A percentile compares a stretch with the other conserved stretches of the same genome.
Conservation (phyloP, 2,888 invertebrate genomes). For the Lagria hirta region DNA sequence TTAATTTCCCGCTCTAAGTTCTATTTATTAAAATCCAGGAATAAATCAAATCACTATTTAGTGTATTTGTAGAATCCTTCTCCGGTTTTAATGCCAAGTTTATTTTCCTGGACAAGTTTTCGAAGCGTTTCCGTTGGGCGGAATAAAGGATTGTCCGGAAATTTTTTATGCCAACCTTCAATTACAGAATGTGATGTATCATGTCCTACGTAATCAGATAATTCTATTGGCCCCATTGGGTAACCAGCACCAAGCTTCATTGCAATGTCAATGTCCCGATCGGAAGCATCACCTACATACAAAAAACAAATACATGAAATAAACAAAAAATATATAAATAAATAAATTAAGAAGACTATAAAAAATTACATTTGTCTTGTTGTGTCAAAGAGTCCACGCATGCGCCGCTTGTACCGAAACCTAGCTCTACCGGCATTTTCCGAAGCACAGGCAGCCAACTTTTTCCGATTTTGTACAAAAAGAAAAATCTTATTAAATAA, state of each 20-base stretch:
- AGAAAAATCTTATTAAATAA: background rate
- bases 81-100: conserved; percentile 76
- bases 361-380: no score
- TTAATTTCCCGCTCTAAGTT: no score
- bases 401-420: no score
- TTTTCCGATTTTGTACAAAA: no score
- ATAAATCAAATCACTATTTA: no score
- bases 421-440: no score
- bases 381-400: no score
- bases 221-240: conserved; percentile 89
- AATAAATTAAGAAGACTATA: no score
- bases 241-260: conserved; percentile 89
- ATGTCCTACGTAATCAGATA: conserved; percentile 80
- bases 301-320: no score
- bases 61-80: conserved; percentile 86
- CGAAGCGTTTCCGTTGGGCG: conserved; percentile 62
- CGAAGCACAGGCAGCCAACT: no score
- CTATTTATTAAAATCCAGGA: no score
- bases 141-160: conserved; percentile 68
- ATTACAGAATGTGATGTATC: conserved; percentile 77
- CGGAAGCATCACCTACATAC: conserved; percentile 64
- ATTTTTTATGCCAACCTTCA: conserved; percentile 75
- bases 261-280: conserved; percentile 79
- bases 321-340: no score
- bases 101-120: conserved; percentile 75